These are phyloP conservation scores for Setipinna tenuifilis DNA, from an alignment of 2,797 vertebrate genomes.

Conservation along the genomic window DNA sequence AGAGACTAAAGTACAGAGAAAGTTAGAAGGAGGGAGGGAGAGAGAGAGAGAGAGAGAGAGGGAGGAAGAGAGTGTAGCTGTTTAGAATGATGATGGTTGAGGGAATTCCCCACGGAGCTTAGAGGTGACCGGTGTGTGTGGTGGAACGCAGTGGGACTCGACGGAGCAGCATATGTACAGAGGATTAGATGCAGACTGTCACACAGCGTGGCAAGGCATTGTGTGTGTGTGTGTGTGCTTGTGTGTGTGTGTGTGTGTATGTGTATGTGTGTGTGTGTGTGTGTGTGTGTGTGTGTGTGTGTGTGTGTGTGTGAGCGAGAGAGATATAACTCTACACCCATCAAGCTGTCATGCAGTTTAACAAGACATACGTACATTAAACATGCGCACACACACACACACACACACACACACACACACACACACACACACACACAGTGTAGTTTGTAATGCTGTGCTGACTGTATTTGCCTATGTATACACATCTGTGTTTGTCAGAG, in stretches of 20 bases:
- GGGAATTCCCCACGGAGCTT: neutral
- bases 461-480: conserved; percentile 12
- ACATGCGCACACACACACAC: neutral
- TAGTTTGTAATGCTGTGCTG: neutral
- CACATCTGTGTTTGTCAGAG: neutral
- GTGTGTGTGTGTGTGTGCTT: neutral
- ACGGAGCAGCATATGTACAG: conserved; percentile 1
- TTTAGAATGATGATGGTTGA: neutral
- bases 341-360: no score
- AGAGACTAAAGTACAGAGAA: no score
- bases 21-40: neutral
- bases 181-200: conserved; percentile 13
- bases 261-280: neutral
- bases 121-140: conserved; percentile 17
- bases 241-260: neutral
- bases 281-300: neutral
- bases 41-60: neutral
- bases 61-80: neutral
- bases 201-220: neutral
- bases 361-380: neutral
- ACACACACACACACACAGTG: neutral
- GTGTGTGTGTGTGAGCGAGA: neutral
- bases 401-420: neutral
- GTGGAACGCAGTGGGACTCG: neutral
- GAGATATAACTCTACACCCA: no score